A percentile compares a stretch with the other conserved stretches of the same genome.
Evolutionary conservation across 2,797 vertebrate genomes (phyloP).

Genomic region (Aldrovandia affinis): DNA sequence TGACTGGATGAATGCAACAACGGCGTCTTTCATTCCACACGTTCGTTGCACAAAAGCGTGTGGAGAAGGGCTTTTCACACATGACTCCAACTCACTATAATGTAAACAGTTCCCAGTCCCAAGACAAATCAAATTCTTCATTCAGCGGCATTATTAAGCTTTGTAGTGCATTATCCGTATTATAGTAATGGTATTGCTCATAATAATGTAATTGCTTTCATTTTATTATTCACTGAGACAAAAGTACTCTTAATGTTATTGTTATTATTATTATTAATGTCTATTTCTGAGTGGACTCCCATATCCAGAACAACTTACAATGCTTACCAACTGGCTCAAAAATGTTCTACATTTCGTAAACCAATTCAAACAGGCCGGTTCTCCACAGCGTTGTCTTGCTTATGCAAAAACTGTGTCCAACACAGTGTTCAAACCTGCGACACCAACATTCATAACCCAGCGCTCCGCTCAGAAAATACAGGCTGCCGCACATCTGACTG

Average conservation of each 20-base stretch:
- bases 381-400: neutral
- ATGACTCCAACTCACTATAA: neutral
- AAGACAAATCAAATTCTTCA: constrained; percentile 19
- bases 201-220: neutral
- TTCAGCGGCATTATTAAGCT: constrained; percentile 4
- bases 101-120: neutral
- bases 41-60: constrained; percentile 36
- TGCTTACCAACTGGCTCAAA: neutral
- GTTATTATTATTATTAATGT: constrained; percentile 5
- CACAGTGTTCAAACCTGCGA: neutral
- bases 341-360: neutral
- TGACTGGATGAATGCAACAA: constrained; percentile 50
- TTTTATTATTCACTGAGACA: neutral
- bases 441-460: neutral
- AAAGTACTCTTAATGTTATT: neutral
- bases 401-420: neutral
- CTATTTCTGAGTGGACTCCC: neutral
- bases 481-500: neutral
- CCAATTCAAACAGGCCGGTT: neutral
- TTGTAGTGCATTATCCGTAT: neutral
- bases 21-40: constrained; percentile 53
- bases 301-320: neutral
- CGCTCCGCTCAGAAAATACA: neutral
- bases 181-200: neutral
- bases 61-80: constrained; percentile 40